Conservation (phyloP, 2,888 invertebrate species). For the Phalera bucephala region DNA sequence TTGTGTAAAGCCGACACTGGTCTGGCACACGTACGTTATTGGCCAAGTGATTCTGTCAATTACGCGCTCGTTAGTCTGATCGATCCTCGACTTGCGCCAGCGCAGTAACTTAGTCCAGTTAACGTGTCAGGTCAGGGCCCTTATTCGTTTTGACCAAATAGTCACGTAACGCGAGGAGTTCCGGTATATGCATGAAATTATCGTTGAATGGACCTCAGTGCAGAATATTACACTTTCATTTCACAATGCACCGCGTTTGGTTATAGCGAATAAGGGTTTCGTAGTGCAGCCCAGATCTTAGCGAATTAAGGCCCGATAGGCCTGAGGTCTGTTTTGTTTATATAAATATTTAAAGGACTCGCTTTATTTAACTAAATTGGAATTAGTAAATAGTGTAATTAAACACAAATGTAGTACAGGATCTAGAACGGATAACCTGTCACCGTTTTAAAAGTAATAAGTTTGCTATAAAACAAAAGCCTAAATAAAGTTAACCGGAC, state of each 20-base stretch:
- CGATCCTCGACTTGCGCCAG: conserved; percentile 47
- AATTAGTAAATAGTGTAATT: conserved; percentile 1
- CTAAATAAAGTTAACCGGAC: too few relatives aligned
- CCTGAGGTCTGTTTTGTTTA: conserved; percentile 26
- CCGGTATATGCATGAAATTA: too few relatives aligned
- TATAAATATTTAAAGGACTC: conserved; percentile 8
- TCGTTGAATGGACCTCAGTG: too few relatives aligned
- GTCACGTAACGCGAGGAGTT: too few relatives aligned
- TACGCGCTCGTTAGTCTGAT: conserved; percentile 71
- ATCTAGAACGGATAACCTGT: too few relatives aligned
- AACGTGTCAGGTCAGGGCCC: conserved; percentile 39
- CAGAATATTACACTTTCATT: too few relatives aligned
- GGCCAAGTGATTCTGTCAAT: conserved; percentile 63
- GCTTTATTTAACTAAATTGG: conserved; percentile 7
- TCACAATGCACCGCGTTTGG: too few relatives aligned
- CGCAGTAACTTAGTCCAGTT: conserved; percentile 47
- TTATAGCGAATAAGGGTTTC: too few relatives aligned
- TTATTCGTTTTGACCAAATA: too few relatives aligned
- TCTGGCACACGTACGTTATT: background rate
- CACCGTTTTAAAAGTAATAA: too few relatives aligned
- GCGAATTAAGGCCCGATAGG: conserved; percentile 29
- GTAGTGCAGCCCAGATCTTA: conserved; percentile 31
- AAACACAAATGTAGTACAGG: too few relatives aligned
- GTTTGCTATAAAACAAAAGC: too few relatives aligned
- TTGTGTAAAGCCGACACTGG: background rate